These are phyloP conservation scores for Solea senegalensis DNA, from an alignment of 2,113 vertebrate species.

Conservation along the genomic window DNA sequence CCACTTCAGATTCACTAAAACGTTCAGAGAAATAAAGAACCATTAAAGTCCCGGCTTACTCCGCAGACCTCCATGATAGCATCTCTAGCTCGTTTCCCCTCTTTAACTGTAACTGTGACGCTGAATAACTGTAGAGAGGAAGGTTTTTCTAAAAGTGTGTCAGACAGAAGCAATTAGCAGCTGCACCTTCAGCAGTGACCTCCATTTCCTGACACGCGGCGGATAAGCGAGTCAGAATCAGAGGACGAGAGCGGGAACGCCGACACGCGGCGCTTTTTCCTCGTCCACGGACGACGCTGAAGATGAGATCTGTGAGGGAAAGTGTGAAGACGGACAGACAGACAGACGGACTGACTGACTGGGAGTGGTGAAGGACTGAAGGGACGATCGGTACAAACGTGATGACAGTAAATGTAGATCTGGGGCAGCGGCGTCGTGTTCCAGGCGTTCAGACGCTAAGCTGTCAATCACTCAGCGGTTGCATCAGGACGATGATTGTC, in stretches of 20 bases:
- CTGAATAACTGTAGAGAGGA: conserved; percentile 19
- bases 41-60: too few species aligned
- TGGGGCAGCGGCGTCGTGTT: conserved; percentile 18
- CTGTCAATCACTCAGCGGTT: not conserved
- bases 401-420: conserved; percentile 17
- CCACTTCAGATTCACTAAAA: too few species aligned
- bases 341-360: too few species aligned
- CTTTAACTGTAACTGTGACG: too few species aligned
- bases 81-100: too few species aligned
- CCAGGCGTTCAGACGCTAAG: conserved; percentile 30
- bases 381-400: not conserved
- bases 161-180: conserved; percentile 58
- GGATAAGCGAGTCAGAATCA: conserved; percentile 49
- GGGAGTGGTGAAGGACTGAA: conserved; percentile 35
- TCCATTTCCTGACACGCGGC: conserved; percentile 53
- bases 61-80: too few species aligned
- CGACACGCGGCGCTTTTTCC: conserved; percentile 6
- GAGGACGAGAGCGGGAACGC: conserved; percentile 26
- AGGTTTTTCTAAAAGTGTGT: conserved; percentile 46
- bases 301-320: conserved; percentile 9
- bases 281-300: not conserved
- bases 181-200: conserved; percentile 44
- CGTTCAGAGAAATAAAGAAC: too few species aligned
- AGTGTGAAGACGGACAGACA: conserved; percentile 22
- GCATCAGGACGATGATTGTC: too few species aligned